A percentile compares a stretch with the other conserved stretches of the same genome.
These are phyloP conservation scores for Verasper variegatus DNA, from an alignment of 2,113 vertebrate genomes.

Conservation along the genomic window DNA sequence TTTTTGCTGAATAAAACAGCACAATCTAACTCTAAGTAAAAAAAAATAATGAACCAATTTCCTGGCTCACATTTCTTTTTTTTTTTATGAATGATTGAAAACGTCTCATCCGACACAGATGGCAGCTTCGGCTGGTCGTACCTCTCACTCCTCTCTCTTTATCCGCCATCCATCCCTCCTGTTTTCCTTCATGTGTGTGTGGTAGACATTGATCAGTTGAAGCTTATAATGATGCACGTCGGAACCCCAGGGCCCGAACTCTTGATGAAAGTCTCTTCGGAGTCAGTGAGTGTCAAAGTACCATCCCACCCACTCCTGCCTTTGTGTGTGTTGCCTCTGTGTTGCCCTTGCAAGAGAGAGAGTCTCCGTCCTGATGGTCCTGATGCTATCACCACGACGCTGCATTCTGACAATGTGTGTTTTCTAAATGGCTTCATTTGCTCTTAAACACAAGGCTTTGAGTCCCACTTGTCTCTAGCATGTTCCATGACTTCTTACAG, in stretches of 20 bases:
- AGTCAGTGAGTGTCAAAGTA: conserved; percentile 91
- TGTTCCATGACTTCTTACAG: conserved; percentile 4
- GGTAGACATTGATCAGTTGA: conserved; percentile 99
- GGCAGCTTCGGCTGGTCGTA: conserved; percentile 15
- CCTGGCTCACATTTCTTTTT: not conserved
- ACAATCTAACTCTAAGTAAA: not conserved
- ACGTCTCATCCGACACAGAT: conserved; percentile 2
- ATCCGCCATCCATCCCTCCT: conserved; percentile 62
- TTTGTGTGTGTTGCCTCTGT: not conserved
- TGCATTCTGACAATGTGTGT: conserved; percentile 2
- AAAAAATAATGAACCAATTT: too few species aligned
- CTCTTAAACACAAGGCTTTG: conserved; percentile 32
- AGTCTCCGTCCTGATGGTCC: conserved; percentile 2
- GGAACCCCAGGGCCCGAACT: conserved; percentile 95
- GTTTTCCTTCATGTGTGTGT: conserved; percentile 97
- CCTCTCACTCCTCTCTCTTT: conserved; percentile 42
- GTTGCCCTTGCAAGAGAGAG: conserved; percentile 3
- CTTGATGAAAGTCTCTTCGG: conserved; percentile 98
- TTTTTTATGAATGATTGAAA: not conserved
- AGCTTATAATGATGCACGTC: conserved; percentile 97
- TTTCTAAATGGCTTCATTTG: conserved; percentile 30
- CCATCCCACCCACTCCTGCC: conserved; percentile 63
- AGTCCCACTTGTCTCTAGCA: conserved; percentile 26
- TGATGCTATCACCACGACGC: conserved; percentile 21
- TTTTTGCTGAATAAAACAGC: not conserved